Evolutionary conservation across 2,113 vertebrate species (phyloP).

Genomic region (Cyanoramphus novaezelandiae): DNA sequence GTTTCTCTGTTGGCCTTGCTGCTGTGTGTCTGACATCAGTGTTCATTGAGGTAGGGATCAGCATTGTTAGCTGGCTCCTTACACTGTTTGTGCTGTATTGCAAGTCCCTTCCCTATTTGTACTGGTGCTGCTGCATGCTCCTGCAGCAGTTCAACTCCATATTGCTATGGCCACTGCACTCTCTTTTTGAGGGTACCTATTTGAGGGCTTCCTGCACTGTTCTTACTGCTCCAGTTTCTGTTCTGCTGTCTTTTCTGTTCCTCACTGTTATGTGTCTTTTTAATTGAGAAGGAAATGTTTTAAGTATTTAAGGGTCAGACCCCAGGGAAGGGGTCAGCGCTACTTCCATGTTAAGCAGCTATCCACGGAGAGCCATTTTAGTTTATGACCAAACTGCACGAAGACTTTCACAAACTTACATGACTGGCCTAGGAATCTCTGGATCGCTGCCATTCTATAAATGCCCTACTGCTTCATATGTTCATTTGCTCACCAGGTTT

Average conservation of each 20-base stretch:
- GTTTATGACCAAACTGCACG: not conserved
- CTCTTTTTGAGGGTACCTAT: not conserved
- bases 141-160: not conserved
- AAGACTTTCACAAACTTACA: not conserved
- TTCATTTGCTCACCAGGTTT: not conserved
- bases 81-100: not conserved
- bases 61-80: not conserved
- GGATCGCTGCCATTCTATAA: not conserved
- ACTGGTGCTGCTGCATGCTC: rapidly evolving
- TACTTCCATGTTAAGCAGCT: not conserved
- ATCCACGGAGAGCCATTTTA: not conserved
- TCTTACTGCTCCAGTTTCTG: not conserved
- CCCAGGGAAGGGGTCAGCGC: not conserved
- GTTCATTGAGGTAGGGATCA: not conserved
- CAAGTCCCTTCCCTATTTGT: not conserved
- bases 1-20: not conserved
- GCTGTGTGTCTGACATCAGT: not conserved
- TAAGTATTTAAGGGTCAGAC: not conserved
- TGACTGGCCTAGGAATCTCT: not conserved
- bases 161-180: not conserved
- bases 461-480: not conserved
- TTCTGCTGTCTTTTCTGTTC: not conserved
- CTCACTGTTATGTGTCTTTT: not conserved
- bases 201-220: not conserved
- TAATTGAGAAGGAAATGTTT: not conserved